phyloP scores from a whole-genome alignment of 2,797 vertebrate species.

The Denticeps clupeoides region DNA sequence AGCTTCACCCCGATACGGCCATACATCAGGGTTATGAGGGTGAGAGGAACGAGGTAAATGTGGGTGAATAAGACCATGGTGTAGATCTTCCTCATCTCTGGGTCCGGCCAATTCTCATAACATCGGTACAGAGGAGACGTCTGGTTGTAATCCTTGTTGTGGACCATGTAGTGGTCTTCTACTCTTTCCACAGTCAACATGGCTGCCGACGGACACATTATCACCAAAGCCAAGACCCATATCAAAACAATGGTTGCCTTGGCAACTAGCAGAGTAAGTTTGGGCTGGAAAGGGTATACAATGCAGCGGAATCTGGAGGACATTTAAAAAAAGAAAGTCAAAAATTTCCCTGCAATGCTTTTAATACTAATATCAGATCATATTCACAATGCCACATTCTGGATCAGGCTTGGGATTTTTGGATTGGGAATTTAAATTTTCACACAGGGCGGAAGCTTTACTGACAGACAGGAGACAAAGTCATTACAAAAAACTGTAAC shows the following conservation, averaged over 20 bases:
- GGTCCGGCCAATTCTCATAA: constrained; percentile 62
- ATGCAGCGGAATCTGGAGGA: constrained; percentile 60
- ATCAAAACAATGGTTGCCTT: constrained; percentile 58
- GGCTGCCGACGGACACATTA: constrained; percentile 63
- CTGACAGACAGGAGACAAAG: no score
- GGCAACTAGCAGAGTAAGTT: constrained; percentile 52
- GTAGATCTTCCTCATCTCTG: constrained; percentile 63
- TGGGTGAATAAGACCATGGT: constrained; percentile 61
- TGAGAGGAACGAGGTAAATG: constrained; percentile 63
- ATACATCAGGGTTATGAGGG: constrained; percentile 60
- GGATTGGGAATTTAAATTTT: no score
- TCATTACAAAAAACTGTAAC: no score
- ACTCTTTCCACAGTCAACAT: constrained; percentile 55
- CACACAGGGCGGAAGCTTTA: no score
- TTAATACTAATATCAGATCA: neutral
- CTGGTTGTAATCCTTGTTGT: constrained; percentile 48
- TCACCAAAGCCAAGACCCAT: constrained; percentile 57
- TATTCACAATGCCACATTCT: no score
- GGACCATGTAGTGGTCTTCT: constrained; percentile 54
- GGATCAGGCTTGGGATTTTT: no score
- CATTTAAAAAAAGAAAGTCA: neutral
- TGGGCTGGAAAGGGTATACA: constrained; percentile 63
- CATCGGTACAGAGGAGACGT: constrained; percentile 56
- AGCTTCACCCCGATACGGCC: constrained; percentile 59
- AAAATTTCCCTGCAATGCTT: neutral